Base-by-base conservation (phyloP, 2,113 vertebrate species). In the Corvus cornix region DNA sequence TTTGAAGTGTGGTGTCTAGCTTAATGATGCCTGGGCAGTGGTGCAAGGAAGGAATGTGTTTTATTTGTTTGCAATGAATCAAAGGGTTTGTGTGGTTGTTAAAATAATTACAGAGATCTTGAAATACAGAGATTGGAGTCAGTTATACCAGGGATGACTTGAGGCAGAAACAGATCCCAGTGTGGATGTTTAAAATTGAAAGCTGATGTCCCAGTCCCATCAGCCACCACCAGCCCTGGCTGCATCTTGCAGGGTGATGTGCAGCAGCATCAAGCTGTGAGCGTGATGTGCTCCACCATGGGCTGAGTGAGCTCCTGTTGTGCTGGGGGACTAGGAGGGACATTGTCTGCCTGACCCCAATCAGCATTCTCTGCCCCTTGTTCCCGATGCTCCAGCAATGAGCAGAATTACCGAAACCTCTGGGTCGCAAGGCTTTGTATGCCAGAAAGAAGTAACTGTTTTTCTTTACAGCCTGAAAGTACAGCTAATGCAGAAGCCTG, bases 401-500 rank as follows among this genome's bases (percentile, higher is more conserved):
- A 69, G 23, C 10, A 5, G 49, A 59, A 53, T 84, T 80, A 44
- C 9, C 0, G 1, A 69, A 49, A 58, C 56, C 72, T 73, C n/a
- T 0, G 2, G 16, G 24, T 66, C 5, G 0, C 16, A 4, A 33
- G 10, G n/a, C 55, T 82, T 60, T 69, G 37, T 48, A 4, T 73
- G 79, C 11, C 59, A 31, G 19, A 56, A 73, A 16, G 2, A 73
- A 77, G 74, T 62, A 49, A 22, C 18, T 33, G 27, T 35, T 83
- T 86, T 94, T 62, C 46, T 56, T 43, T n/a, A 4, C 9, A 73
- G 31, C 52, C 33, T 70, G 55, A 58, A 87, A 62, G 60, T 28
- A 35, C 63, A 84, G 67, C 53, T 90, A 73, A 89, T 90, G 70
- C 16, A 69, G 70, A 86, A 92, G 30, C 63, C 80, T n/a, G n/a